These are phyloP conservation scores for Sialis lutaria DNA, from an alignment of 2,888 invertebrate species.

Conservation along the genomic window DNA sequence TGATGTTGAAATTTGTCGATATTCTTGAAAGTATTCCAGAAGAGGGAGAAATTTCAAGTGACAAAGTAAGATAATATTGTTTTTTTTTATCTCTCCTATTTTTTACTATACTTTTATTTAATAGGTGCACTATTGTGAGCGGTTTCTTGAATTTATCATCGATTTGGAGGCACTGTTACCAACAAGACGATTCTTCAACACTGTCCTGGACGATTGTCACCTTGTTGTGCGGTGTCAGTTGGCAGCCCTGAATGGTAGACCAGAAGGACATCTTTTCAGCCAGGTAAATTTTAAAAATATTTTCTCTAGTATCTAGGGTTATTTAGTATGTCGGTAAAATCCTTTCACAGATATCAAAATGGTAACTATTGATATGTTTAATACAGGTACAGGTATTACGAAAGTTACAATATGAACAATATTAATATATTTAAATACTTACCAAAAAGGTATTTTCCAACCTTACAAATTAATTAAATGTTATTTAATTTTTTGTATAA, in stretches of 20 bases:
- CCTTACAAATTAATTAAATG: no score
- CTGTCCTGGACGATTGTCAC: constrained; percentile 87
- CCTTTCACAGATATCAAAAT: no score
- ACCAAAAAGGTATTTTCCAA: no score
- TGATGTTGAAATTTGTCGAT: constrained; percentile 77
- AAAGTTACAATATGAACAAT: no score
- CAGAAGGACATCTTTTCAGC: constrained; percentile 78
- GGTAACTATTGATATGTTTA: no score
- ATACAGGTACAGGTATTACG: no score
- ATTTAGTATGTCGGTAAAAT: no score
- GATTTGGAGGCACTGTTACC: constrained; percentile 91
- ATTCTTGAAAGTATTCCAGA: constrained; percentile 59
- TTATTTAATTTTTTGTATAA: no score
- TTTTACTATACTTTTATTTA: constrained; percentile 8
- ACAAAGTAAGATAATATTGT: constrained; percentile 29
- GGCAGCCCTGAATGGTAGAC: constrained; percentile 50
- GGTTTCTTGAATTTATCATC: constrained; percentile 88
- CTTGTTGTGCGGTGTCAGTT: constrained; percentile 79
- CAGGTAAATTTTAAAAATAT: constrained; percentile 39
- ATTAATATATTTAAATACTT: no score
- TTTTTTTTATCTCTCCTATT: background rate
- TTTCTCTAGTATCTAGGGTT: no score
- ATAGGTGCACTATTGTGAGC: constrained; percentile 70
- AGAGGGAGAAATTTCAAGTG: constrained; percentile 36
- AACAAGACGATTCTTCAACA: constrained; percentile 92